Conservation (phyloP, 2,888 invertebrate species). For the Cerastoderma edule region DNA sequence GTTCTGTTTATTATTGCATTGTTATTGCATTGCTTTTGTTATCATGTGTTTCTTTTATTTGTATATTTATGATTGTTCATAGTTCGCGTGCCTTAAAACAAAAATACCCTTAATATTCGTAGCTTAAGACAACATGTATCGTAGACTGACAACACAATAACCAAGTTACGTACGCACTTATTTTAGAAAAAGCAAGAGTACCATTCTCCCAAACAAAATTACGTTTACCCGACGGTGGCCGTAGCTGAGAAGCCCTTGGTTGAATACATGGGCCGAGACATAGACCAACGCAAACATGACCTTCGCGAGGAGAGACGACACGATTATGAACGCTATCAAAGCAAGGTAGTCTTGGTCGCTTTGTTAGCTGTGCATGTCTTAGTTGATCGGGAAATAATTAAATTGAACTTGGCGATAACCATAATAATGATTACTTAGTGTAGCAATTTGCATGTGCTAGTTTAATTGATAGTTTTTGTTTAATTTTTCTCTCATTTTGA, state of each 20-base stretch:
- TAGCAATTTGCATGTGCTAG: conserved; percentile 24
- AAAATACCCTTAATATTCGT: too few species aligned
- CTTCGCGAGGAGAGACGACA: conserved; percentile 44
- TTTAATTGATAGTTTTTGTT: too few species aligned
- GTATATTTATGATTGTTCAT: too few species aligned
- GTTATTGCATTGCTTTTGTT: too few species aligned
- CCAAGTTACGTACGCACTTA: background rate
- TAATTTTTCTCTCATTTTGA: too few species aligned
- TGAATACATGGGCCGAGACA: conserved; percentile 51
- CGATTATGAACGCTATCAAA: conserved; percentile 49
- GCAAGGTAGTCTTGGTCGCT: conserved; percentile 45
- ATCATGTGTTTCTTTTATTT: too few species aligned
- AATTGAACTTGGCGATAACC: too few species aligned
- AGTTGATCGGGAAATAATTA: background rate
- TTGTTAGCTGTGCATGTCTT: conserved; percentile 6
- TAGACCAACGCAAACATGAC: conserved; percentile 36
- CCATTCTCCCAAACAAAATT: conserved; percentile 53
- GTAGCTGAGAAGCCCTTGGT: conserved; percentile 56
- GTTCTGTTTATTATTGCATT: too few species aligned
- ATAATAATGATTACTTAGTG: background rate
- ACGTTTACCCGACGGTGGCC: conserved; percentile 54
- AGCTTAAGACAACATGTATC: too few species aligned
- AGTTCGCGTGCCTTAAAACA: too few species aligned
- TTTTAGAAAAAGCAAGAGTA: conserved; percentile 51
- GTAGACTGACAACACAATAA: background rate